These are phyloP conservation scores for Sebastiscus tertius DNA, from an alignment of 2,797 vertebrate genomes.

Conservation along the genomic window DNA sequence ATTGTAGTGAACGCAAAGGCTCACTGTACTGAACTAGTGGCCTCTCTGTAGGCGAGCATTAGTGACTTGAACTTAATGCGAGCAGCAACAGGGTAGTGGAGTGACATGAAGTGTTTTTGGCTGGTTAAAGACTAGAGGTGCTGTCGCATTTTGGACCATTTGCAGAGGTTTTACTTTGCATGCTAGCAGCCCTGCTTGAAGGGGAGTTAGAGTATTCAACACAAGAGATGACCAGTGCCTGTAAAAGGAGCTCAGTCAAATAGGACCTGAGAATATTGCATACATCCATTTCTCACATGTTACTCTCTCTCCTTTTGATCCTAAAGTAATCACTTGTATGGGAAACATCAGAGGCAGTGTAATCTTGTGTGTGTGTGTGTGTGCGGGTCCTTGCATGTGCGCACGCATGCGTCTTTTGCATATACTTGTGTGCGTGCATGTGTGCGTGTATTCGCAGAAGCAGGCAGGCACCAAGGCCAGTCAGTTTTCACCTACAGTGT, in stretches of 20 bases:
- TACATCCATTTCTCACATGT: not conserved
- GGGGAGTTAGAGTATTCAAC: not conserved
- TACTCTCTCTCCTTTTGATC: constrained; percentile 2
- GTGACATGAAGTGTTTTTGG: not conserved
- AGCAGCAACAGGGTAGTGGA: not conserved
- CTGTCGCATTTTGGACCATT: not conserved
- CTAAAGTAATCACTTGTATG: not conserved
- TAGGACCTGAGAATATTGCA: not conserved
- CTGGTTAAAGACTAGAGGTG: not conserved
- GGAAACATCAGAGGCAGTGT: constrained; percentile 1
- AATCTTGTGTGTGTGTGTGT: not conserved
- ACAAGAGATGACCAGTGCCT: not conserved
- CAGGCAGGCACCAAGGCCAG: constrained; percentile 28
- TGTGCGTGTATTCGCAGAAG: constrained; percentile 1
- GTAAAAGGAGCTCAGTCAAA: not conserved
- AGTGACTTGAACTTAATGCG: not conserved
- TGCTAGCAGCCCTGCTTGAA: not conserved
- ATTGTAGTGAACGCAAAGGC: not conserved
- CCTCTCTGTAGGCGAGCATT: not conserved
- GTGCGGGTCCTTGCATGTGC: not conserved
- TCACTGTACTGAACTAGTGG: not conserved
- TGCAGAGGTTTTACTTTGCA: not conserved
- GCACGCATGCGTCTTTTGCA: constrained; percentile 4
- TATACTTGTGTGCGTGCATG: not conserved
- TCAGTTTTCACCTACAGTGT: constrained; percentile 51